Evolutionary conservation across 2,888 invertebrate species (phyloP).

Genomic region (Teleogryllus oceanicus): DNA sequence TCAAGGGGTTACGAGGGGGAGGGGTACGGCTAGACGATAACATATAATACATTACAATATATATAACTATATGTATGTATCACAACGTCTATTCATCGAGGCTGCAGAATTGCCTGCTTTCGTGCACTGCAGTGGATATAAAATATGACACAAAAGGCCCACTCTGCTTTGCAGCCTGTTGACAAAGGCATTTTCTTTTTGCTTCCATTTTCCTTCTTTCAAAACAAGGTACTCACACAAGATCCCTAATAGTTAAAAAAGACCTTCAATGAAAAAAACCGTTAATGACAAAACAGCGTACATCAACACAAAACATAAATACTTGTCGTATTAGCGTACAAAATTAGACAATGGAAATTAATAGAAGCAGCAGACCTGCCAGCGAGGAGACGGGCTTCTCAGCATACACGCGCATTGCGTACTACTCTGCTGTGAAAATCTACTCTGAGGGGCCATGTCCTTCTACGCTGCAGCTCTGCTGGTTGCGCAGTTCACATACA

Average conservation of each 20-base stretch:
- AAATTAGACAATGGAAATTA: background rate
- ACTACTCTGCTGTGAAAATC: no score
- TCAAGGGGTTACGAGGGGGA: background rate
- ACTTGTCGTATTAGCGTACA: background rate
- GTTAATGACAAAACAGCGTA: background rate
- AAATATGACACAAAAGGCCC: background rate
- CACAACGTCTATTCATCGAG: background rate
- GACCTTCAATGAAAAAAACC: background rate
- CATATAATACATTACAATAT: constrained; percentile 11
- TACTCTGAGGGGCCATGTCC: no score
- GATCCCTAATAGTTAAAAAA: background rate
- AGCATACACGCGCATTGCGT: no score
- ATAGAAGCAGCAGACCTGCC: background rate
- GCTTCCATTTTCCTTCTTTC: no score
- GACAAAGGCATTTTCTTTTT: no score
- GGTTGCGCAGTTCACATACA: no score
- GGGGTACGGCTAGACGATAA: constrained; percentile 5
- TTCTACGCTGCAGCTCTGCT: no score
- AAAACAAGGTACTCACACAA: no score
- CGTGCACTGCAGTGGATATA: constrained; percentile 2
- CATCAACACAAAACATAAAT: background rate
- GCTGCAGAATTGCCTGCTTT: background rate
- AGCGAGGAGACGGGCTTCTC: background rate
- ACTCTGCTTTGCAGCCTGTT: no score
- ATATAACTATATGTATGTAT: background rate